Base-by-base conservation (phyloP, 2,113 vertebrate species). In the Leptobrachium leishanense region DNA sequence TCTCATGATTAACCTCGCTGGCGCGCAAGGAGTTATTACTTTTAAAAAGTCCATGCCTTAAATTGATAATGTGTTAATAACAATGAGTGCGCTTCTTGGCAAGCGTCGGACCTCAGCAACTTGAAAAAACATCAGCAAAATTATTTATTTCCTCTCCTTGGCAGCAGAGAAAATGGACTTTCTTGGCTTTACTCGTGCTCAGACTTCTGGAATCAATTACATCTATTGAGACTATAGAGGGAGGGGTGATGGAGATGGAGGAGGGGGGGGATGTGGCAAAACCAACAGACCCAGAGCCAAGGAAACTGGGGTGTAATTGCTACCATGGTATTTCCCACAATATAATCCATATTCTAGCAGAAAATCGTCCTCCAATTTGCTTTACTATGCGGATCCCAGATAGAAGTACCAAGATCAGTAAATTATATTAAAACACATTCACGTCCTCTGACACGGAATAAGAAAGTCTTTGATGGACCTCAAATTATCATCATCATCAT, bases 181-280 rank as follows among this genome's bases (percentile, higher is more conserved):
- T 89, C 84, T 89, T 92, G 90, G 89, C 89, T 86, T 74, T 42
- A 71, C 85, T 87, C 76, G 84, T 86, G 84, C 88, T 88, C 86
- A 87, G 90, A 87, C 86, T 90, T 93, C 88, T 92, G 91, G 89
- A 91, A 92, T 92, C 89, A 91, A 93, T 92, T 93, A 91, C 90
- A 88, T 85, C 87, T 67, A 67, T 89, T 76, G 84, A 86, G 83
- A 86, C 83, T 87, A 85, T 79, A 82, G 84, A 75, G 68, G 76
- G 76, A 81, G 83, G 77, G 66, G 75, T 77, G 79, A 85, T 82
- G 63, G 77, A 84, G 82, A 82, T 73, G 11, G 11, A 57, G 13
- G 13, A 57, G 13, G 5, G 55, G 55, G 55, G 55, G 55, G 9
- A 81, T 82, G 80, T 77, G 63, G 71, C 75, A 53, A 85, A 82